Evolutionary conservation across 2,888 invertebrate species (phyloP), one percentile per base, ranked within the genome.

Genomic region (Meghimatium bilineatum): DNA sequence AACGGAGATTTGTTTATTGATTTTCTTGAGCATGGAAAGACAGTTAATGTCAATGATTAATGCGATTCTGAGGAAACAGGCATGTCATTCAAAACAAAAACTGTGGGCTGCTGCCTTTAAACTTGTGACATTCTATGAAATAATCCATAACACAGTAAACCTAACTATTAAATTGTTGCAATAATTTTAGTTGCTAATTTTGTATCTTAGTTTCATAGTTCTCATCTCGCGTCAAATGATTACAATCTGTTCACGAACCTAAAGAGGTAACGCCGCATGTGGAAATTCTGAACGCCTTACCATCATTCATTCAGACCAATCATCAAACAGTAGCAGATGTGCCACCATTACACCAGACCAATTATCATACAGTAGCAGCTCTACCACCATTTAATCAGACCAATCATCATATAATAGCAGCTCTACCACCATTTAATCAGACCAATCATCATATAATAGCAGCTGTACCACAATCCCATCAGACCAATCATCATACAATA

Each of bases 1-100:
- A 67, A 67, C 32, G 67, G 29, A 34, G 67, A 34, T 34, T 67
- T 67, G 67, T 34, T 67, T 67, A 34, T 67, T 67, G 32, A 67
- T 67, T 67, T 67, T 34, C 67, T 67, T 20, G 67, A 67, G 34
- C 6, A 34, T 67, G 67, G 67, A 20, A 67, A 67, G 67, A 67
- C 32, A 29, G 20, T 67, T 67, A 67, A 67, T 67, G 67, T 29
- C 67, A 67, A 32, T 34, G 29, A 12, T 67, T 32, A 67, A 34
- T 29, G 67, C 34, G 67, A 67, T 8, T 29, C 67, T 67, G 67
- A 67, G 32, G 34, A 67, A 67, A 34, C 67, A 3, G 56, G 56
- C 56, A 56, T 56, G 56, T 23, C 56, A 56, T 56, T 56, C 56
- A 56, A 56, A 56, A 56, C 56, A 56, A 56, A 17, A 56, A 23